phyloP scores from a whole-genome alignment of 2,888 invertebrate genomes.

The Drosophila melanosoma region DNA sequence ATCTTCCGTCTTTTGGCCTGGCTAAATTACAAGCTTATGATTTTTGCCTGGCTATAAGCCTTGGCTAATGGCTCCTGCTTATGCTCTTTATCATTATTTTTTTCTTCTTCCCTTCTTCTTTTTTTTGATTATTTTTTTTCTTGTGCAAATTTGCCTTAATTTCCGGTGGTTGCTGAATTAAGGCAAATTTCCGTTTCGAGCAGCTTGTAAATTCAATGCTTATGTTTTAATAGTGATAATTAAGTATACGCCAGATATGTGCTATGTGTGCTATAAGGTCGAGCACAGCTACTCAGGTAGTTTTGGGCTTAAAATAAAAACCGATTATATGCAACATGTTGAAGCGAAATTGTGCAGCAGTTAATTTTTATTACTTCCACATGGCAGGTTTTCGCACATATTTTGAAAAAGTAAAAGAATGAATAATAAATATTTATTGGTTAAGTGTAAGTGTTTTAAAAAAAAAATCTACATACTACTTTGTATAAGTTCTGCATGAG shows the following conservation, averaged over 20 bases:
- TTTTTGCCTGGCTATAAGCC: slow-evolving; percentile 65
- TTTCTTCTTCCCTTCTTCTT: background rate
- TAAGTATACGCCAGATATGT: slow-evolving; percentile 8
- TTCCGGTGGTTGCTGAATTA: slow-evolving; percentile 50
- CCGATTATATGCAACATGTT: background rate
- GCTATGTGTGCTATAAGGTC: background rate
- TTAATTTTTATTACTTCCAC: background rate
- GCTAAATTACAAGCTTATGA: slow-evolving; percentile 76
- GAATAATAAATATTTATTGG: background rate
- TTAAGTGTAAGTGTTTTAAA: background rate
- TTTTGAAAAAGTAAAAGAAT: background rate
- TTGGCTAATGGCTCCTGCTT: slow-evolving; percentile 68
- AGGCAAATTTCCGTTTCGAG: slow-evolving; percentile 27
- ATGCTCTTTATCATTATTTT: slow-evolving; percentile 42
- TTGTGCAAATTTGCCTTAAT: slow-evolving; percentile 39
- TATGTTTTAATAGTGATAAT: background rate
- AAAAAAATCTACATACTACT: background rate
- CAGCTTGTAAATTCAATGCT: background rate
- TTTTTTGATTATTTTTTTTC: slow-evolving; percentile 10
- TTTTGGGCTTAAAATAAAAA: background rate
- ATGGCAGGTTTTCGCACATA: background rate
- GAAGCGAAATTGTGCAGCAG: background rate
- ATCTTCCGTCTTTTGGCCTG: slow-evolving; percentile 13
- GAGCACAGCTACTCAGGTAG: background rate
- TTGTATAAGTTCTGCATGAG: background rate